Evolutionary conservation across 2,888 invertebrate genomes (phyloP).

Genomic region (Eulithis prunata): DNA sequence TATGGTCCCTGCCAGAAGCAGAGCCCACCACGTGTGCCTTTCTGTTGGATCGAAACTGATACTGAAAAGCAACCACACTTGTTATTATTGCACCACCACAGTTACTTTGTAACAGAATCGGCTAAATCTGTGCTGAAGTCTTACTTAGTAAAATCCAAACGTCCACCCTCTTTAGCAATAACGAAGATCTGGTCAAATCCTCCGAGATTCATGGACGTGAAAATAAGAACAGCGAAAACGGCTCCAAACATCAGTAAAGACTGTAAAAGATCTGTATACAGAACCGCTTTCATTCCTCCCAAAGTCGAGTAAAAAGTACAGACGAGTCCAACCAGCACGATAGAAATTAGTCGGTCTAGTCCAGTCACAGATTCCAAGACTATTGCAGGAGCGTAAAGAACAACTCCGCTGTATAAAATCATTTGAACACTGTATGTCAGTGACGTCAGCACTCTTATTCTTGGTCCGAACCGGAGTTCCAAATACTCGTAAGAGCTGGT

Average conservation of each 20-base stretch:
- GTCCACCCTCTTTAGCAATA: constrained; percentile 87
- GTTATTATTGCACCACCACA: background rate
- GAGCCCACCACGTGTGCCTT: constrained; percentile 93
- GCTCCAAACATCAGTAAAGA: constrained; percentile 94
- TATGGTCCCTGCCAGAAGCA: constrained; percentile 90
- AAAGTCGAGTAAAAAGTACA: constrained; percentile 95
- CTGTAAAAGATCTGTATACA: constrained; percentile 94
- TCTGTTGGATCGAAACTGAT: constrained; percentile 91
- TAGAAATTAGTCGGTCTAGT: constrained; percentile 88
- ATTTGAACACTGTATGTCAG: constrained; percentile 94
- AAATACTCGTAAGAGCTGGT: constrained; percentile 97
- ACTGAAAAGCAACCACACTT: constrained; percentile 69
- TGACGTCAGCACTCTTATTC: constrained; percentile 90
- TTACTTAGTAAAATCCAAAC: constrained; percentile 89
- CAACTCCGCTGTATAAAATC: constrained; percentile 95
- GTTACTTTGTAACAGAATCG: too few relatives aligned
- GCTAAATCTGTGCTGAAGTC: constrained; percentile 30
- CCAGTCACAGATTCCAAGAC: constrained; percentile 94
- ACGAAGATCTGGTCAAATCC: constrained; percentile 89
- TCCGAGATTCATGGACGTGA: constrained; percentile 88
- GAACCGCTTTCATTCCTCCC: constrained; percentile 96
- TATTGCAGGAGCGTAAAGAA: constrained; percentile 96
- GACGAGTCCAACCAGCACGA: constrained; percentile 89
- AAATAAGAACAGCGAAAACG: constrained; percentile 90
- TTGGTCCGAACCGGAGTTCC: constrained; percentile 92